A percentile compares a stretch with the other conserved stretches of the same genome.
Conservation (phyloP, 2,797 vertebrate species). For the Enteromius trimaculatus region DNA sequence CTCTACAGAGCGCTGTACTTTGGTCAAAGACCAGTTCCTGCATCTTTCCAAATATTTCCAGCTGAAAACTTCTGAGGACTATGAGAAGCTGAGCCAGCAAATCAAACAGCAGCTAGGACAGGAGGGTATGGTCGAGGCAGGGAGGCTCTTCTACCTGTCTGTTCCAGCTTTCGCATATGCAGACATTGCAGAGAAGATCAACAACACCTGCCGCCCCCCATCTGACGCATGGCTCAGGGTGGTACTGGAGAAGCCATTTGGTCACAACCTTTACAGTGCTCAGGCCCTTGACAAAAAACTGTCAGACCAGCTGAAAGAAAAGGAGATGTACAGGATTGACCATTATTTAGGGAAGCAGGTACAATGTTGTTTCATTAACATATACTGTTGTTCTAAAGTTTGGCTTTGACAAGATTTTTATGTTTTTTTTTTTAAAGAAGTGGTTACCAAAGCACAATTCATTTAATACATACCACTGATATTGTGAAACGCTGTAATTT, state of each 20-base stretch:
- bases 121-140: slow-evolving; percentile 83
- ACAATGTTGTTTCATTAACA: neutral
- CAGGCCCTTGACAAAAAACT: slow-evolving; percentile 84
- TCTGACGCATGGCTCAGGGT: slow-evolving; percentile 86
- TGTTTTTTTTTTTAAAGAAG: neutral
- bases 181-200: slow-evolving; percentile 86
- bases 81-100: slow-evolving; percentile 76
- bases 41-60: slow-evolving; percentile 84
- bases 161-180: slow-evolving; percentile 91
- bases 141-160: slow-evolving; percentile 93
- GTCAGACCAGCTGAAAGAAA: slow-evolving; percentile 81
- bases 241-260: slow-evolving; percentile 97
- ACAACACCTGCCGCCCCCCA: slow-evolving; percentile 84
- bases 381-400: neutral
- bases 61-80: slow-evolving; percentile 83
- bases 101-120: slow-evolving; percentile 76
- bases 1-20: slow-evolving; percentile 75
- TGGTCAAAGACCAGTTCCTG: slow-evolving; percentile 89
- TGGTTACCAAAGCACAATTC: neutral
- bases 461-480: neutral
- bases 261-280: slow-evolving; percentile 87
- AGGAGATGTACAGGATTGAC: slow-evolving; percentile 97
- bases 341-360: slow-evolving; percentile 99
- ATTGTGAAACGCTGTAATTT: neutral
- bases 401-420: neutral